These are phyloP conservation scores for Timema podura DNA, from an alignment of 2,888 invertebrate genomes.

Conservation along the genomic window DNA sequence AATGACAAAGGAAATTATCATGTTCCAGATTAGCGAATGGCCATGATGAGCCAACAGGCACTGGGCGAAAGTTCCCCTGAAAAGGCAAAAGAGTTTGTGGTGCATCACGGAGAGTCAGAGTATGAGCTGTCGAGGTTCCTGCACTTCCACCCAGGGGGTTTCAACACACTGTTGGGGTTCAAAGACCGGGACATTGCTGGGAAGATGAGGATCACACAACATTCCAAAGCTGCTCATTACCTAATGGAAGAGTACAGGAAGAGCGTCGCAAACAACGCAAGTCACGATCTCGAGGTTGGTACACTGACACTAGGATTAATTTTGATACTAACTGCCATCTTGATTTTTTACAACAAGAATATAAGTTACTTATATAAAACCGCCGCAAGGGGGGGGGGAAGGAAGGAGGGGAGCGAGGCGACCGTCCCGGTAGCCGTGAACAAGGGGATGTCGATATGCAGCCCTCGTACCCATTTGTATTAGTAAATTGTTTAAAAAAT, in stretches of 20 bases:
- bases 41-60: too few relatives aligned
- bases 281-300: conserved; percentile 39
- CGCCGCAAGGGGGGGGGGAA: not conserved
- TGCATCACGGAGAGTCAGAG: conserved; percentile 45
- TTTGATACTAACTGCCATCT: not conserved
- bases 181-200: conserved; percentile 52
- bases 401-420: not conserved
- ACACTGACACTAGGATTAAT: not conserved
- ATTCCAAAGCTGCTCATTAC: conserved; percentile 62
- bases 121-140: conserved; percentile 65
- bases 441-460: not conserved
- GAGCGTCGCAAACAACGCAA: conserved; percentile 34
- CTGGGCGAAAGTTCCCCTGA: too few relatives aligned
- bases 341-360: not conserved
- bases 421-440: not conserved
- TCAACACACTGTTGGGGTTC: conserved; percentile 57
- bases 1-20: too few relatives aligned
- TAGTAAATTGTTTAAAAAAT: too few relatives aligned
- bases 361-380: not conserved
- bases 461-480: too few relatives aligned
- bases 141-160: conserved; percentile 70
- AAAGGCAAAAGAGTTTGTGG: conserved; percentile 40
- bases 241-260: conserved; percentile 59
- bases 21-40: too few relatives aligned
- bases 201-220: conserved; percentile 54